Conservation (phyloP, 37 sponge, comb jelly and placozoan genomes). For the Halichondria panicea region DNA sequence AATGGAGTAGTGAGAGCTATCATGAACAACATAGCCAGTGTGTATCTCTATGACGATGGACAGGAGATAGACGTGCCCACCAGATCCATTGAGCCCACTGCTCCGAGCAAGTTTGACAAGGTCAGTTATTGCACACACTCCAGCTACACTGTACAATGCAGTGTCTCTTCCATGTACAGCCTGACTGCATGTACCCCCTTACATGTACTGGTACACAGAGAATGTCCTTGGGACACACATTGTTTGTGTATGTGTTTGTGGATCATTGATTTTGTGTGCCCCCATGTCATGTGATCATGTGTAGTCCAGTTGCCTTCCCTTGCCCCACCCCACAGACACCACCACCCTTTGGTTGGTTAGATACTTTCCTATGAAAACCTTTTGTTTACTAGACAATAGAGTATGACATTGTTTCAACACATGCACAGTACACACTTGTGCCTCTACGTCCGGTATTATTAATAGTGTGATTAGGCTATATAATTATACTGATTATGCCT, state of each 20-base stretch:
- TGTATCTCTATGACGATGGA: constrained; percentile 77
- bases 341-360: too few relatives aligned
- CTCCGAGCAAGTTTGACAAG: constrained; percentile 84
- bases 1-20: constrained; percentile 38
- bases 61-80: constrained; percentile 83
- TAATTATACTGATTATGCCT: too few relatives aligned
- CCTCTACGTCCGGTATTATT: too few relatives aligned
- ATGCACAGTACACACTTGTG: too few relatives aligned
- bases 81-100: constrained; percentile 60
- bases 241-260: neutral
- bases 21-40: constrained; percentile 62
- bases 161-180: neutral
- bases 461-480: too few relatives aligned
- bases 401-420: too few relatives aligned
- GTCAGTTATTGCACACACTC: constrained; percentile 59
- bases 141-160: constrained; percentile 49
- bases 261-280: too few relatives aligned
- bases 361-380: too few relatives aligned
- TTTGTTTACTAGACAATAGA: too few relatives aligned
- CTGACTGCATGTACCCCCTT: neutral
- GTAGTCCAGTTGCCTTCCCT: too few relatives aligned
- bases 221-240: neutral
- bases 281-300: too few relatives aligned
- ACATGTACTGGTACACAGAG: neutral
- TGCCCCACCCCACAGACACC: too few relatives aligned